A percentile compares a stretch with the other conserved stretches of the same genome.
phyloP scores from a whole-genome alignment of 1,140 invertebrate genomes.

The Teleogryllus occipitalis region DNA sequence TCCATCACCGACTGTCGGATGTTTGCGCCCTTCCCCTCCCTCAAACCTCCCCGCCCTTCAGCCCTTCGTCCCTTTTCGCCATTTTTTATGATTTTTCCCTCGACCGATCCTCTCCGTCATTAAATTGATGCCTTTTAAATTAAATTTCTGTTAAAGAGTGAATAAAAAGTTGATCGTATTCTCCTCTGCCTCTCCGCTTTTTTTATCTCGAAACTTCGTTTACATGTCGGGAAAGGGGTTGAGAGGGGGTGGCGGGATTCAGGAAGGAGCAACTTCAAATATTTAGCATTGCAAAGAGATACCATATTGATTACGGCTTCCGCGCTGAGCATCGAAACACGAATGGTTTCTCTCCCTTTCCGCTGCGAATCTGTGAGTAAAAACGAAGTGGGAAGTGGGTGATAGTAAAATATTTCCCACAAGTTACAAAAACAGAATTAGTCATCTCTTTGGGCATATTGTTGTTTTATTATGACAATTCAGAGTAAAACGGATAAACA shows the following conservation, averaged over 20 bases:
- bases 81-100: neutral
- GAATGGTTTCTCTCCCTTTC: neutral
- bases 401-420: too few relatives aligned
- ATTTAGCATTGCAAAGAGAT: neutral
- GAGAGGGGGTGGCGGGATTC: neutral
- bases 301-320: neutral
- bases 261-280: neutral
- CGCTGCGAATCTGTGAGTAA: too few relatives aligned
- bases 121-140: slow-evolving; percentile 6
- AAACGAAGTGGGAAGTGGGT: too few relatives aligned
- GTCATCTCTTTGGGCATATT: too few relatives aligned
- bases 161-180: neutral
- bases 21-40: neutral
- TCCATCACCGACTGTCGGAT: neutral
- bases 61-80: neutral
- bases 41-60: neutral
- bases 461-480: too few relatives aligned
- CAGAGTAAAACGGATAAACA: too few relatives aligned
- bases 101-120: neutral
- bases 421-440: too few relatives aligned
- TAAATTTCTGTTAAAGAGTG: slow-evolving; percentile 5
- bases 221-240: neutral
- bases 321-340: neutral
- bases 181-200: neutral
- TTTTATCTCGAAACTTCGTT: neutral